Conservation (phyloP, 2,797 vertebrate species). For the Anguilla anguilla region DNA sequence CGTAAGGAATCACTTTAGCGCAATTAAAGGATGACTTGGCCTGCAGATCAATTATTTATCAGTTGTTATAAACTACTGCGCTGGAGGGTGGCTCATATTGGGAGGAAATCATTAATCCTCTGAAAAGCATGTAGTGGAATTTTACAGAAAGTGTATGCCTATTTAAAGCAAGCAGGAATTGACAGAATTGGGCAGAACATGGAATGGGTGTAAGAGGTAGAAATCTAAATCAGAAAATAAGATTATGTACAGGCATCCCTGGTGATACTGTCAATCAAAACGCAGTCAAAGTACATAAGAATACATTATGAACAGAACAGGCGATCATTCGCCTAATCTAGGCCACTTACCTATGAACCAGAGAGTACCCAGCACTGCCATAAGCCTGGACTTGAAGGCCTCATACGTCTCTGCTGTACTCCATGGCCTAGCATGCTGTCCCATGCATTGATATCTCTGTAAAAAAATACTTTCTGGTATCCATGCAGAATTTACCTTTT, state of each 20-base stretch:
- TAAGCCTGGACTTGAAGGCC: neutral
- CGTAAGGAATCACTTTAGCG: neutral
- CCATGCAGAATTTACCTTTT: too few relatives aligned
- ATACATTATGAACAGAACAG: neutral
- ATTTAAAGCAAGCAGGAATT: neutral
- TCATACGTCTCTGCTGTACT: neutral
- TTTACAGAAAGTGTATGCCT: neutral
- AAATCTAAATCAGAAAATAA: neutral
- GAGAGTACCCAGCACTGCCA: neutral
- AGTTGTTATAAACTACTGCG: neutral
- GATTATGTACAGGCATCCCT: neutral
- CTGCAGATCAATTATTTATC: slow-evolving; percentile 31
- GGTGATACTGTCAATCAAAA: neutral
- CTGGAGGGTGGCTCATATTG: neutral
- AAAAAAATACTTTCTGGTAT: too few relatives aligned
- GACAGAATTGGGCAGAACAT: neutral
- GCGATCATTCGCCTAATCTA: neutral
- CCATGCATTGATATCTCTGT: too few relatives aligned
- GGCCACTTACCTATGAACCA: neutral
- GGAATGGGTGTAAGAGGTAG: neutral
- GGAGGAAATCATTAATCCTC: slow-evolving; percentile 6
- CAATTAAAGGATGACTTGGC: slow-evolving; percentile 33
- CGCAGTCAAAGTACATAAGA: neutral
- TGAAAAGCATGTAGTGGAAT: neutral
- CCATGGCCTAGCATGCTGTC: too few relatives aligned